A percentile compares a stretch with the other conserved stretches of the same genome.
These are phyloP conservation scores for Ursus arctos DNA, from an alignment of 2,113 vertebrate species.

Conservation along the genomic window DNA sequence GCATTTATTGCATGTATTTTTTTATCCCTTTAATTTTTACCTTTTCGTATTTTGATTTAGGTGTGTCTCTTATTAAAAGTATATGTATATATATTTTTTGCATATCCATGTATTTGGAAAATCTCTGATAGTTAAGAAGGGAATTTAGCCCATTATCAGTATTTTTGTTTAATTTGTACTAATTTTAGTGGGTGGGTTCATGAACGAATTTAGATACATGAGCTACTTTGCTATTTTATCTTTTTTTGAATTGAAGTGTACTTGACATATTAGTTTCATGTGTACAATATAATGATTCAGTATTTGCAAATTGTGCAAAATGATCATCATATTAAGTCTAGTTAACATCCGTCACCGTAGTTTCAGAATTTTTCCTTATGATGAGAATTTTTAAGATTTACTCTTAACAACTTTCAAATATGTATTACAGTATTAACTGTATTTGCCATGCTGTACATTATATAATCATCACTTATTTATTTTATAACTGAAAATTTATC, in stretches of 20 bases:
- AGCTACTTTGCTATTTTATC: not conserved
- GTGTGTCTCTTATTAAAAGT: not conserved
- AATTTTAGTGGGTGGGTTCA: not conserved
- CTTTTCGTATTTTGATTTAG: slow-evolving; percentile 17
- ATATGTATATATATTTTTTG: not conserved
- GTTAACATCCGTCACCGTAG: not conserved
- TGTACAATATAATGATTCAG: not conserved
- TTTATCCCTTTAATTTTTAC: not conserved
- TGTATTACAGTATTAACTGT: not conserved
- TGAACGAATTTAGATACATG: not conserved
- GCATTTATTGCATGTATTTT: not conserved
- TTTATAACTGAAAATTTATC: not conserved
- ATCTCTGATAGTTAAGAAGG: not conserved
- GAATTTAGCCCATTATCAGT: not conserved
- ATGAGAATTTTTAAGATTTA: not conserved
- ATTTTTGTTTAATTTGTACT: not conserved
- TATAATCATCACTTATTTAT: not conserved
- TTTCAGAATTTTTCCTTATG: not conserved
- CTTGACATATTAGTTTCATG: not conserved
- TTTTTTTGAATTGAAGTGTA: not conserved
- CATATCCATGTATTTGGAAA: not conserved
- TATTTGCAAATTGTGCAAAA: not conserved
- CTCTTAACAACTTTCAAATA: not conserved
- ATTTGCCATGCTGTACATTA: not conserved
- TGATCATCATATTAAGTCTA: not conserved